Percentiles rank a stretch among this genome's conserved stretches.
Evolutionary conservation across 2,797 vertebrate species (phyloP).

Genomic region (Sciaenops ocellatus): DNA sequence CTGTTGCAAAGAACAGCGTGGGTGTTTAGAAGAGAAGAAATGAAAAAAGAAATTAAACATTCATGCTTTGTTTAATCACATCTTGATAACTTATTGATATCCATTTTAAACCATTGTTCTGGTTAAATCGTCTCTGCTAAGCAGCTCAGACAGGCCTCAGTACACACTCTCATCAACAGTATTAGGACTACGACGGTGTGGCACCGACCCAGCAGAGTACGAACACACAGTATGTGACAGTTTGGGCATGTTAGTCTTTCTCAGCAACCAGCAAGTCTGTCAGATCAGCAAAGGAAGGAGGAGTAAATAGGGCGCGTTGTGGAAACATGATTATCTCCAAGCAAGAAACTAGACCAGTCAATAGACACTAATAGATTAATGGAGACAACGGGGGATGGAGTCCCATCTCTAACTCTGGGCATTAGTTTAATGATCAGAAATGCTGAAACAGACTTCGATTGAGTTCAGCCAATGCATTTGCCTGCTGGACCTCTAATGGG

Average conservation of each 20-base stretch:
- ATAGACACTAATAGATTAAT: slow-evolving; percentile 78
- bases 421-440: slow-evolving; percentile 81
- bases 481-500: slow-evolving; percentile 51
- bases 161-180: slow-evolving; percentile 38
- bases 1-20: not conserved
- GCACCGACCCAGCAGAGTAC: slow-evolving; percentile 28
- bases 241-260: slow-evolving; percentile 56
- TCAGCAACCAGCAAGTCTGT: slow-evolving; percentile 67
- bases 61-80: slow-evolving; percentile 37
- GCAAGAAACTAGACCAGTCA: slow-evolving; percentile 75
- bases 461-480: slow-evolving; percentile 47
- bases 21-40: not conserved
- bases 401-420: slow-evolving; percentile 69
- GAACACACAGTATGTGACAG: slow-evolving; percentile 40
- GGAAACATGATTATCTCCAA: slow-evolving; percentile 78
- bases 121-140: slow-evolving; percentile 48
- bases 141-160: slow-evolving; percentile 45
- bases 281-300: slow-evolving; percentile 68
- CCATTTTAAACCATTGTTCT: not conserved
- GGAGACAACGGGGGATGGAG: slow-evolving; percentile 61
- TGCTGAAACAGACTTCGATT: slow-evolving; percentile 73
- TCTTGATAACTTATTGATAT: slow-evolving; percentile 38
- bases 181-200: not conserved
- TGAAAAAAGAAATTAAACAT: not conserved
- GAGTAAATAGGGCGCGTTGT: slow-evolving; percentile 59